phyloP scores from a whole-genome alignment of 2,113 vertebrate genomes.

The Syngnathoides biaculeatus region DNA sequence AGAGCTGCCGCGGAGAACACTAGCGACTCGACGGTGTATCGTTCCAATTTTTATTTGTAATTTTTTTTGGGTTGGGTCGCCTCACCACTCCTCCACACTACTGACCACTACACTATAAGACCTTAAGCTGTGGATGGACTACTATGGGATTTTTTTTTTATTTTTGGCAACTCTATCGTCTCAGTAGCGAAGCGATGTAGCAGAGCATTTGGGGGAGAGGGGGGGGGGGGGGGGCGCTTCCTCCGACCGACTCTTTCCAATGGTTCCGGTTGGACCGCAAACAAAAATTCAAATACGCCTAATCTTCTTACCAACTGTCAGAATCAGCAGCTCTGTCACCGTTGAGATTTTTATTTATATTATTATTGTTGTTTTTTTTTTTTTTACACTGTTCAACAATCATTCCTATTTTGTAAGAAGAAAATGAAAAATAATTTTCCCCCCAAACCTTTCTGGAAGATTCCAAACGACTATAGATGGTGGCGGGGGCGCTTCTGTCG shows the following conservation, averaged over 20 bases:
- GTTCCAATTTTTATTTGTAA: neutral
- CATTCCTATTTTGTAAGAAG: neutral
- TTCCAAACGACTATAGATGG: constrained; percentile 56
- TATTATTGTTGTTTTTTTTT: neutral
- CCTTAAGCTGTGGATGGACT: constrained; percentile 59
- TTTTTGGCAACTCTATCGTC: constrained; percentile 16
- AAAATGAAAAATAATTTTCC: neutral
- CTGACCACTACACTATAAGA: constrained; percentile 68
- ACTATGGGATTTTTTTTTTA: constrained; percentile 46
- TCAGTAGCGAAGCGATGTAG: constrained; percentile 76
- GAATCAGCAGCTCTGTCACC: constrained; percentile 34
- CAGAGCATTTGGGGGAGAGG: constrained; percentile 59
- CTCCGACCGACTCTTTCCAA: constrained; percentile 38
- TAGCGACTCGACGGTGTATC: constrained; percentile 29
- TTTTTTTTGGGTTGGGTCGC: constrained; percentile 51
- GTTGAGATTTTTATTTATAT: constrained; percentile 17
- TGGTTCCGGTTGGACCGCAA: constrained; percentile 31
- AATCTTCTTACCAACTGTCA: neutral
- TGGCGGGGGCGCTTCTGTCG: constrained; percentile 49
- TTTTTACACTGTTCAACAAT: neutral
- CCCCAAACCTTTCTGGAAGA: constrained; percentile 28
- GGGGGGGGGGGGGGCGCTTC: constrained; percentile 41
- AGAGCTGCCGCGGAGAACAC: constrained; percentile 39
- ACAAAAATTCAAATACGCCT: neutral
- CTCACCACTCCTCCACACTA: constrained; percentile 71